Evolutionary conservation across 2,113 vertebrate species (phyloP), one percentile per base, ranked within the genome.

Genomic region (Scomber colias): DNA sequence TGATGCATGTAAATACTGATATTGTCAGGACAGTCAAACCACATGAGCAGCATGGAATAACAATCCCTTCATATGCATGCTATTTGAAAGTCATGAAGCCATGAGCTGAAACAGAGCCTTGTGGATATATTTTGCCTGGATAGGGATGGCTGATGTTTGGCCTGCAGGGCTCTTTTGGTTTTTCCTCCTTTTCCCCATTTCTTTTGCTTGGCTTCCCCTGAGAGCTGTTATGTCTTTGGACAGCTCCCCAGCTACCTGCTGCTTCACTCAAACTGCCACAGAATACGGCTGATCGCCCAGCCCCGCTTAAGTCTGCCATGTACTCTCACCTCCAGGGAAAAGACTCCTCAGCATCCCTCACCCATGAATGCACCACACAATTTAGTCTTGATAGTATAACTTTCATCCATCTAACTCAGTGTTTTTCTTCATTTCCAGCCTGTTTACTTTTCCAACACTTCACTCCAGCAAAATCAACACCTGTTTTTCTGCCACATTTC

Each of bases 221-320:
- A 83, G 91, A 93, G 79, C 69, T 54, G 62, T 79, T 87, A 93
- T 91, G 68, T 57, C 75, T 92, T 84, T 87, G 77, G 90, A 92
- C 87, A 90, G 84, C 78, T 92, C 87, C 84, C 80, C 55, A 81
- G 87, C 88, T 91, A 90, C 94, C 91, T 93, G 90, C 91, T 94
- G 92, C 82, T 93, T 83, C 71, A 53, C 87, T 81, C 86, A 81
- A 88, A 67, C 80, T 70, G 76, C 81, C 75, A 51, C 76, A 70
- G 77, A 75, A 49, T 44, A 62, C 79, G 46, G 66, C 73, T 68
- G 69, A 75, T 73, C 53, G 57, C 61, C 76, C 71, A 59, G 63
- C 60, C 70, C 82, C 14, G 54, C 70, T 78, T 19, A 30, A 48
- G 71, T 55, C 51, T 49, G 30, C 70, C 62, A 30, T 82, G 40